Conservation (phyloP, 2,113 vertebrate species). For the Engystomops pustulosus region DNA sequence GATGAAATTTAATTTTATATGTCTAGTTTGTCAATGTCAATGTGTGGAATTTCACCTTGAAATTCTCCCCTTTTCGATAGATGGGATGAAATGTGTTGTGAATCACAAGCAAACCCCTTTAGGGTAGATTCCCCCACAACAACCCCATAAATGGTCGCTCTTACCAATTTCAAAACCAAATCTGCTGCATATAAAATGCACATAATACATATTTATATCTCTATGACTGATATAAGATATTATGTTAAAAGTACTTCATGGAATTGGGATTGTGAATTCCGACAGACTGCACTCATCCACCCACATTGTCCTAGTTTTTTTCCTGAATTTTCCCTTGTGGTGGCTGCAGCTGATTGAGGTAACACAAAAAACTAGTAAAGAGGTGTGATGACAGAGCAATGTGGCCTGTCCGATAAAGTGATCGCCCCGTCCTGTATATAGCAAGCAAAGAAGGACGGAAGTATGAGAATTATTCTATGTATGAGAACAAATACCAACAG, state of each 20-base stretch:
- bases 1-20: too few relatives aligned
- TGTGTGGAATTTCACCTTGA: too few relatives aligned
- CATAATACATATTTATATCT: too few relatives aligned
- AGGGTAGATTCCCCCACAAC: too few relatives aligned
- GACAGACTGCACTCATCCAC: neutral
- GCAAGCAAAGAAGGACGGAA: neutral
- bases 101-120: too few relatives aligned
- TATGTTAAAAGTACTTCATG: neutral
- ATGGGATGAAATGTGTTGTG: too few relatives aligned
- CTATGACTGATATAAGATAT: neutral
- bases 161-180: too few relatives aligned
- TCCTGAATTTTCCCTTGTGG: neutral
- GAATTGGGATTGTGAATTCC: neutral
- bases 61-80: too few relatives aligned
- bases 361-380: neutral
- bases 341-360: neutral
- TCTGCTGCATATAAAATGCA: too few relatives aligned
- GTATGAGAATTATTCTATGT: neutral
- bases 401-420: neutral
- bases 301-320: neutral
- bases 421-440: neutral
- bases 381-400: neutral
- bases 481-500: neutral
- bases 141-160: too few relatives aligned
- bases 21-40: too few relatives aligned